Base-by-base conservation (phyloP, 2,888 invertebrate species). In the Coelopa pilipes region DNA sequence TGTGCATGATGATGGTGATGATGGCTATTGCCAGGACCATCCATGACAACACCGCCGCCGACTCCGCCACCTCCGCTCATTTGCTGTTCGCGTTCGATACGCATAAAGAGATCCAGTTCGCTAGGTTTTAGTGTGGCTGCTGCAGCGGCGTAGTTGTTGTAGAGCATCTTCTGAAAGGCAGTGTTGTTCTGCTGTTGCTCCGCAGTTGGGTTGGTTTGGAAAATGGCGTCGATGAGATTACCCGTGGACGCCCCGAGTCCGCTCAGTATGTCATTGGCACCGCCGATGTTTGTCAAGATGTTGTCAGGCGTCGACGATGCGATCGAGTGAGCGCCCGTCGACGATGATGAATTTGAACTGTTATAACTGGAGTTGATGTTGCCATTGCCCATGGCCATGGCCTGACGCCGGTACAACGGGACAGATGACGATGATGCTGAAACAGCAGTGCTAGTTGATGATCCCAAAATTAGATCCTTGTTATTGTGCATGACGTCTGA, bases 371-470 rank as follows among this genome's bases (percentile, higher is more conserved):
- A 17, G 19, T 50, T 53, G 15, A 57, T 55, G 68, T 68, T 75
- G 10, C 86, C 86, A 74, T 86, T 86, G 19, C 85, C 84, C 76
- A 79, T 76, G 9, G 83, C 65, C 77, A 85, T 80, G 9, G 87
- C 87, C 78, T 89, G 89, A 1, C 89, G 85, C 21, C 88, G 85
- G 79, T 90, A 90, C 53, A 90, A 83, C 2, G 90, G 90, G 72
- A 89, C 88, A 4, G 89, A 89, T 2, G 79, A 77, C 65, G 80
- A 78, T n/a, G 79, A 72, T 15, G 76, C 74, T 12, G 72, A 49
- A 57, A 19, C 68, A 17, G 21, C 67, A 49, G 57, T 60, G 12
- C 78, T 80, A 77, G 78, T 81, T 73, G 76, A 76, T 65, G 73
- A 76, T 75, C 83, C 82, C 47, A 79, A 70, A 24, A 80, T 69